Evolutionary conservation across 2,113 vertebrate species (phyloP).

Genomic region (Nestor notabilis): DNA sequence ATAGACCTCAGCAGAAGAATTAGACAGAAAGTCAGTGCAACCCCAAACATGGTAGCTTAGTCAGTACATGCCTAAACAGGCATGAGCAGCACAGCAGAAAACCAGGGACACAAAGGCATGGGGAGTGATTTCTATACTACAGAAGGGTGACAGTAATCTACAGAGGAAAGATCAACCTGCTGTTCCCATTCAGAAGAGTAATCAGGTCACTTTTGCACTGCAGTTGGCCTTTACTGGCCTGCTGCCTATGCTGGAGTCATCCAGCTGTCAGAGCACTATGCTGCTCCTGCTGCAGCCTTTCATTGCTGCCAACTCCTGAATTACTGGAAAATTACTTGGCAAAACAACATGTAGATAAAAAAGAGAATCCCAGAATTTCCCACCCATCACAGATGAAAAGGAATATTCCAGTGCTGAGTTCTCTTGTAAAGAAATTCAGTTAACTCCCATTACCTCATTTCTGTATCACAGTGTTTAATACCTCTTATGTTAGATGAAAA

Average conservation of each 20-base stretch:
- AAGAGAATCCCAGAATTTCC: constrained; percentile 5
- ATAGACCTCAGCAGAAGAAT: background rate
- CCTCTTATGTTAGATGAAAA: background rate
- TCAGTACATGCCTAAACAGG: background rate
- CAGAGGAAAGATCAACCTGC: background rate
- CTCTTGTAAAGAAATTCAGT: background rate
- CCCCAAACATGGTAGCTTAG: background rate
- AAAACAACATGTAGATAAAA: background rate
- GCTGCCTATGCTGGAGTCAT: background rate
- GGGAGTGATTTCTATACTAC: background rate
- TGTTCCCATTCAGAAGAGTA: background rate
- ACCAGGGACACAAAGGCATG: background rate
- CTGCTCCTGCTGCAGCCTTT: constrained; percentile 9
- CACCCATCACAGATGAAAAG: background rate
- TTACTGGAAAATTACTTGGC: constrained; percentile 45
- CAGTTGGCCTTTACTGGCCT: constrained; percentile 11
- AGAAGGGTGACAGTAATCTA: background rate
- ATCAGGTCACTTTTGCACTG: background rate
- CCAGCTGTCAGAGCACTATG: background rate
- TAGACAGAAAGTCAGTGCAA: background rate
- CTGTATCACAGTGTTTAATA: background rate
- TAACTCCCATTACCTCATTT: background rate
- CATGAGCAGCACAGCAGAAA: background rate
- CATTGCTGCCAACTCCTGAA: background rate
- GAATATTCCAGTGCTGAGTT: background rate